phyloP scores from a whole-genome alignment of 2,113 vertebrate genomes.

The Ascaphus truei region DNA sequence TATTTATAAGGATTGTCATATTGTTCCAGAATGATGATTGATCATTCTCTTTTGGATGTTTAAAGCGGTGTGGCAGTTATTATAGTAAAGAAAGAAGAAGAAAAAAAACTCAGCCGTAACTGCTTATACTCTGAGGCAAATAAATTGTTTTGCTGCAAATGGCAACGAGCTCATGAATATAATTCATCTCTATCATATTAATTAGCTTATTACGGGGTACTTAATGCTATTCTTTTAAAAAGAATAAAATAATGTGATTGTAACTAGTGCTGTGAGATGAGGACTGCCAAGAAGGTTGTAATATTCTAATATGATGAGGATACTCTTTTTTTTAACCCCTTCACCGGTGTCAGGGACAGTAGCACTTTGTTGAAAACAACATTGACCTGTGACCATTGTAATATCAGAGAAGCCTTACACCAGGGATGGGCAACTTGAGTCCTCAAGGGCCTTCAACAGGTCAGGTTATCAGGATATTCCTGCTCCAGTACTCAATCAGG shows the following conservation, averaged over 20 bases:
- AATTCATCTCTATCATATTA: slow-evolving; percentile 31
- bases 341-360: no score
- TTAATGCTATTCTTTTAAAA: slow-evolving; percentile 14
- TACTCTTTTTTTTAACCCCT: neutral
- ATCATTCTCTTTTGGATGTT: neutral
- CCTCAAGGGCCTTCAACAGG: no score
- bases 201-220: slow-evolving; percentile 26
- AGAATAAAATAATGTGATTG: slow-evolving; percentile 21
- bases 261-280: neutral
- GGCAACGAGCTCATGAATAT: slow-evolving; percentile 30
- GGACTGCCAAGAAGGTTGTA: neutral
- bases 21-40: neutral
- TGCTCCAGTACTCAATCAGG: no score
- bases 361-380: no score
- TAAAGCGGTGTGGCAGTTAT: neutral
- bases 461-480: no score
- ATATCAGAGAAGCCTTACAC: no score
- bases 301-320: neutral
- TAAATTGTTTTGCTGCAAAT: slow-evolving; percentile 27
- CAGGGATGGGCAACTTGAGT: no score
- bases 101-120: neutral
- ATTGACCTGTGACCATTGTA: no score
- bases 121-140: slow-evolving; percentile 24
- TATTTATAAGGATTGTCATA: neutral
- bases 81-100: neutral